A percentile compares a stretch with the other conserved stretches of the same genome.
phyloP scores from a whole-genome alignment of 2,888 invertebrate genomes.

The Auanema freiburgensis region DNA sequence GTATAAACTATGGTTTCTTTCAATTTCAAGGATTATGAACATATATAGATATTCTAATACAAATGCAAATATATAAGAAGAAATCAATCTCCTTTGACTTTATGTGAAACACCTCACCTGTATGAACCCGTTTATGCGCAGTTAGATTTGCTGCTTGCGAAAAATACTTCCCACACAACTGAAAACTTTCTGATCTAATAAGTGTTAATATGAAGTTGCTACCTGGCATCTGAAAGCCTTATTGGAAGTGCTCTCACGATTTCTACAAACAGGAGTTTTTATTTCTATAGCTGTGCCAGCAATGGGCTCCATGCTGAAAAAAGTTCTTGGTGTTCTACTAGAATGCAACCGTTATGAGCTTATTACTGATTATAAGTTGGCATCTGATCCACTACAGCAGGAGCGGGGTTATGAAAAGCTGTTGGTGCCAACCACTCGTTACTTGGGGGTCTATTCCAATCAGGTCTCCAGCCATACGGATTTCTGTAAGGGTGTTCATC shows the following conservation, averaged over 20 bases:
- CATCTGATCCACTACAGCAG: neutral
- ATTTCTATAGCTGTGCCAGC: too few species aligned
- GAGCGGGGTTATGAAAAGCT: neutral
- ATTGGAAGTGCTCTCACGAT: conserved; percentile 3
- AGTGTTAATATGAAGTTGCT: too few species aligned
- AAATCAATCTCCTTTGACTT: neutral
- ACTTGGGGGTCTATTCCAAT: neutral
- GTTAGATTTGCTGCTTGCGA: conserved; percentile 93
- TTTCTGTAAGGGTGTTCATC: conserved; percentile 1
- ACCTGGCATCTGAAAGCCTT: conserved; percentile 38
- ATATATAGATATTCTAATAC: neutral
- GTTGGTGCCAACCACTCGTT: neutral
- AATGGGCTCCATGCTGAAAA: too few species aligned
- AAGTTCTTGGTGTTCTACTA: too few species aligned
- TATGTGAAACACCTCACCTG: conserved; percentile 27
- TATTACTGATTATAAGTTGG: neutral
- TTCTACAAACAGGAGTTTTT: conserved; percentile 3
- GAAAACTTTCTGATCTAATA: too few species aligned
- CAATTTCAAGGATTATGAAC: conserved; percentile 1
- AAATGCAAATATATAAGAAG: neutral
- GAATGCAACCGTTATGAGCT: too few species aligned
- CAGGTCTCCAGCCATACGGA: conserved; percentile 8
- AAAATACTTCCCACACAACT: conserved; percentile 76
- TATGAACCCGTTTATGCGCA: conserved; percentile 90
- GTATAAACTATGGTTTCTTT: conserved; percentile 3